Base-by-base conservation (phyloP, 1,140 invertebrate species). In the Meloidogyne floridensis region DNA sequence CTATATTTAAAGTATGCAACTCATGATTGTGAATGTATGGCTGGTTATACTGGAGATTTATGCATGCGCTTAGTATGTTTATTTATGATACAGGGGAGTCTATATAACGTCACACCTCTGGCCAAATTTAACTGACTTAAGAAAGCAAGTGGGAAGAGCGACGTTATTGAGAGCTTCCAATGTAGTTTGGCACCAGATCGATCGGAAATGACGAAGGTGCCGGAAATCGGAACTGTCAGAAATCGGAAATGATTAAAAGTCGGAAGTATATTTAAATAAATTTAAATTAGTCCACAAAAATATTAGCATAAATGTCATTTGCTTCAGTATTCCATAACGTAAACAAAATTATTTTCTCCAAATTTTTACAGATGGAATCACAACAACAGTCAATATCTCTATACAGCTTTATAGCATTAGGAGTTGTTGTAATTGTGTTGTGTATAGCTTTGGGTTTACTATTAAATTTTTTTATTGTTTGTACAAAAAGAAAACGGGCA, bases 391-490 rank as follows among this genome's bases (percentile, higher is more conserved):
- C 85, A 18, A 75, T 90, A 5, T 76, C 84, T 32, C 53, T 89
- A 15, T 75, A 84, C 53, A 90, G 89, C 76, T 83, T 89, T 65
- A 51, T 90, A 13, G 87, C 87, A 13, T 47, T 79, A 20, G 75
- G 83, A n/a, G 84, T 85, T 32, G 87, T 82, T 13, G 42, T 90
- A 42, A 20, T 89, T 32, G 80, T 90, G 7, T 78, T 89, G 6
- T 82, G 86, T 75, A 59, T 80, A 20, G 76, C 87, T 11, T 78
- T 89, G 15, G 87, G 86, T 47, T 85, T 84, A 47, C 77, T 86
- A 78, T 77, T 89, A 10, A 88, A 90, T 72, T 82, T 90, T 43
- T 87, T 89, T 74, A 87, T 89, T n/a, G 80, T 81, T n/a, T 79
- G 77, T 71, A 70, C 80, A 7, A 78, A 81, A 9, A 81, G 76